These are phyloP conservation scores for Dascillus cervinus DNA, from an alignment of 2,888 invertebrate species.

Conservation along the genomic window DNA sequence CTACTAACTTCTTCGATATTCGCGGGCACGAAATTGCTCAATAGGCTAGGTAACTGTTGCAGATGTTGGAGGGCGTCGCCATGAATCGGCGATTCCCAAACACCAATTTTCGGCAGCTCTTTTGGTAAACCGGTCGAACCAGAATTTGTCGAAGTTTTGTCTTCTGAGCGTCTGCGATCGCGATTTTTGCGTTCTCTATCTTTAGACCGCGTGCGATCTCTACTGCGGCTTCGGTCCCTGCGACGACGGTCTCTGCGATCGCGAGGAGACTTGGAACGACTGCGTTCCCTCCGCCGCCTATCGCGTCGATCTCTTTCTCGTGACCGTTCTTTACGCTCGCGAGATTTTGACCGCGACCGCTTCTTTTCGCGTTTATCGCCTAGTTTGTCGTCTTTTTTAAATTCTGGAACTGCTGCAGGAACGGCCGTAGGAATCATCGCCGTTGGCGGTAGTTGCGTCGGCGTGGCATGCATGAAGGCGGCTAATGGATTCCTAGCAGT, in stretches of 20 bases:
- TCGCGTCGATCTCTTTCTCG: constrained; percentile 33
- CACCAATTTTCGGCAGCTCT: constrained; percentile 11
- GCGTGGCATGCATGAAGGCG: constrained; percentile 48
- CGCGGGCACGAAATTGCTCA: constrained; percentile 18
- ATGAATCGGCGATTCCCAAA: constrained; percentile 23
- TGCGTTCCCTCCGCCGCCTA: constrained; percentile 38
- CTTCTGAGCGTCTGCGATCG: constrained; percentile 25
- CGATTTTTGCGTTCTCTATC: constrained; percentile 39
- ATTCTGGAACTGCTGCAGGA: constrained; percentile 31
- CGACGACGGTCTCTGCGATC: constrained; percentile 51
- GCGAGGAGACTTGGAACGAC: constrained; percentile 35
- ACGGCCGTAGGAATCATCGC: constrained; percentile 23
- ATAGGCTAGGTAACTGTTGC: constrained; percentile 11
- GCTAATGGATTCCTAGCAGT: constrained; percentile 67
- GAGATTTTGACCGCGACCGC: constrained; percentile 39
- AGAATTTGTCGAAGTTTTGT: constrained; percentile 11
- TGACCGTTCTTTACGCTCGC: constrained; percentile 31
- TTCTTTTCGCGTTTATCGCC: constrained; percentile 42
- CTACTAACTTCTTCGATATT: constrained; percentile 46
- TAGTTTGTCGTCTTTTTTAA: constrained; percentile 32
- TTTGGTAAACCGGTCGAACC: constrained; percentile 8
- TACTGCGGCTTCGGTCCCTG: constrained; percentile 50
- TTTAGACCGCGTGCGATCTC: constrained; percentile 49
- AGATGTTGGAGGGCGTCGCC: constrained; percentile 2
- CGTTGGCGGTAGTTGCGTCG: constrained; percentile 16